These are phyloP conservation scores for Gorsachius magnificus DNA, from an alignment of 2,797 vertebrate species.

Conservation along the genomic window DNA sequence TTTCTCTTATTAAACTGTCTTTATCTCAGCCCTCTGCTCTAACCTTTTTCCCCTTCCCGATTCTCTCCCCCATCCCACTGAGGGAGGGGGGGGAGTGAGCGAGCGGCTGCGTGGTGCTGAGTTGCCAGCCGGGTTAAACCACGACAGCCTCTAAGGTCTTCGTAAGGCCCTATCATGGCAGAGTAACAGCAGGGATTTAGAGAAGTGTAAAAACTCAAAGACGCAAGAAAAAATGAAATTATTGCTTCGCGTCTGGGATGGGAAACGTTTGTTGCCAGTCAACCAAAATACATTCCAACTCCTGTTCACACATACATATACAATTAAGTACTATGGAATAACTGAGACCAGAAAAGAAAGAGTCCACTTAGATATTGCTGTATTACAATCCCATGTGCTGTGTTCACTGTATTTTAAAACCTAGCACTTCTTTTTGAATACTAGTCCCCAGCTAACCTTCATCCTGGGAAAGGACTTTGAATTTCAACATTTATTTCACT, in stretches of 20 bases:
- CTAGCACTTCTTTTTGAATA: background rate
- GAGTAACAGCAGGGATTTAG: constrained; percentile 57
- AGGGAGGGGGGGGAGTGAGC: too few species aligned
- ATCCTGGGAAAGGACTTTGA: background rate
- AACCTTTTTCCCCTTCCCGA: too few species aligned
- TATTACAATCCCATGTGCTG: background rate
- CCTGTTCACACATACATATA: constrained; percentile 42
- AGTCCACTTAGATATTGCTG: background rate
- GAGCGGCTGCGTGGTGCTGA: too few species aligned
- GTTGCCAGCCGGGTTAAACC: too few species aligned
- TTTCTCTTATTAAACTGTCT: too few species aligned
- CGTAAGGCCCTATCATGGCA: constrained; percentile 37
- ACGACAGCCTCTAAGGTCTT: constrained; percentile 37
- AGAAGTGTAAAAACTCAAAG: constrained; percentile 60
- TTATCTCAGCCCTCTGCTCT: too few species aligned
- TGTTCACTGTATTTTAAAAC: constrained; percentile 17
- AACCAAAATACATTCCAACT: constrained; percentile 58
- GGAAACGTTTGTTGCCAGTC: constrained; percentile 68
- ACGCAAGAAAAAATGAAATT: constrained; percentile 55
- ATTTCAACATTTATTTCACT: background rate
- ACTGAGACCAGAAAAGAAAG: constrained; percentile 29
- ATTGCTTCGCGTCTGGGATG: constrained; percentile 34
- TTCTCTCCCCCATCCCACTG: too few species aligned
- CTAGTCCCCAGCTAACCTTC: background rate
- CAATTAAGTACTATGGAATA: constrained; percentile 49